Percentiles rank a stretch among this genome's conserved stretches.
Evolutionary conservation across 2,888 invertebrate species (phyloP).

Genomic region (Drosophila mettleri): DNA sequence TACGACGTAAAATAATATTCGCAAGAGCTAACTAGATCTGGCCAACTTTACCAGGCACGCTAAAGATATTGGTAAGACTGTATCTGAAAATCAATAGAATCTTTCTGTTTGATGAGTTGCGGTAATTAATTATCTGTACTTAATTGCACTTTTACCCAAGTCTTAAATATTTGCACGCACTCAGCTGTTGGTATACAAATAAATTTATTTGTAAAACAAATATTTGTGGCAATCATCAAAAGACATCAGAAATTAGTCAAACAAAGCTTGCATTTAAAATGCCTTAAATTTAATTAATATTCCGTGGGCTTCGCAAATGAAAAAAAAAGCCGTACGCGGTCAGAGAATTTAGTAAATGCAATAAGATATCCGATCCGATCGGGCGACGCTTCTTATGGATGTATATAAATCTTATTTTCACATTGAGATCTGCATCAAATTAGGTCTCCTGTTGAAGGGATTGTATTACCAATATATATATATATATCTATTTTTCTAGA

Average conservation of each 20-base stretch:
- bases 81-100: neutral
- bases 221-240: conserved; percentile 57
- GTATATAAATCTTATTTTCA: neutral
- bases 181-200: neutral
- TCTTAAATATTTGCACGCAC: neutral
- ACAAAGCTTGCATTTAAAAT: conserved; percentile 62
- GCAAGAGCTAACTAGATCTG: neutral
- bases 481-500: too few relatives aligned
- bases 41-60: neutral
- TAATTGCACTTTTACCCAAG: neutral
- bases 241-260: conserved; percentile 61
- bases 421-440: neutral
- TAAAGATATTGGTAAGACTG: too few relatives aligned
- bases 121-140: neutral
- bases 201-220: conserved; percentile 21
- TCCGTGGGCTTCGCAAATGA: conserved; percentile 33
- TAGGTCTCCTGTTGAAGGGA: neutral
- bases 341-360: neutral
- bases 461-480: neutral
- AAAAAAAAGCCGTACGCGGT: conserved; percentile 12
- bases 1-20: neutral
- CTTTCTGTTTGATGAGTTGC: neutral
- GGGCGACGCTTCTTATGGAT: neutral
- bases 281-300: conserved; percentile 60
- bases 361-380: too few relatives aligned